These are phyloP conservation scores for Goniozus legneri DNA, from an alignment of 1,140 invertebrate species.

Conservation along the genomic window DNA sequence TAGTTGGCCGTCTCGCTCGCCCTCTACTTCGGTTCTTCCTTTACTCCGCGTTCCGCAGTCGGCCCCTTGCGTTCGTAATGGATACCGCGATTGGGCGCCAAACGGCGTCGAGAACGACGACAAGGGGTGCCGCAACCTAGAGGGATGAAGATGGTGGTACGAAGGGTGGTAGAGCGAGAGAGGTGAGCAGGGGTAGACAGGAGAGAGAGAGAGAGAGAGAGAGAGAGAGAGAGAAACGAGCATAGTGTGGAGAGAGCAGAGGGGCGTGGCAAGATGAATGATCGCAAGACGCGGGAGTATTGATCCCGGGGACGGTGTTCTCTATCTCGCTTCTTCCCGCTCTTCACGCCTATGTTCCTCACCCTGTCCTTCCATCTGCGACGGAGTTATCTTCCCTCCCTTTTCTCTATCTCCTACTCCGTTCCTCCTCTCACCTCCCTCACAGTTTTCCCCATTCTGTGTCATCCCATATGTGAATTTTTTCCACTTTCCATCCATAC, in stretches of 20 bases:
- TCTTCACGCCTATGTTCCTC: constrained; percentile 7
- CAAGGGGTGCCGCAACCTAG: not conserved
- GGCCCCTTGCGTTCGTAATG: constrained; percentile 16
- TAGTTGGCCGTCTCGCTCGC: not conserved
- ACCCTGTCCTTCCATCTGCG: constrained; percentile 3
- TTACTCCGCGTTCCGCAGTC: constrained; percentile 2
- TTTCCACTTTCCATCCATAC: not conserved
- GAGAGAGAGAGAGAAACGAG: constrained; percentile 23
- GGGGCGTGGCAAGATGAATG: constrained; percentile 57
- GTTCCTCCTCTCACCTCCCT: not conserved
- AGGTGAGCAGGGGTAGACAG: constrained; percentile 27
- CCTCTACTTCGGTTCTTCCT: not conserved
- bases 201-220: constrained; percentile 13
- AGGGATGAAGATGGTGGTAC: not conserved
- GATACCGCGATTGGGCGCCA: constrained; percentile 23
- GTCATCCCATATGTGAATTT: not conserved
- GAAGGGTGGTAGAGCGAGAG: constrained; percentile 16
- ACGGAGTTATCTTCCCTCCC: not conserved
- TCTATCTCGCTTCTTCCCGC: constrained; percentile 22
- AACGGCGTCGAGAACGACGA: constrained; percentile 16
- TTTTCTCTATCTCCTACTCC: not conserved
- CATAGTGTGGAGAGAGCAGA: constrained; percentile 42
- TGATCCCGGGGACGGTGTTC: constrained; percentile 47
- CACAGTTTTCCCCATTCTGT: not conserved
- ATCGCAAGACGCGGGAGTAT: constrained; percentile 57